Percentiles rank a stretch among this genome's conserved stretches.
phyloP scores from a whole-genome alignment of 2,888 invertebrate species.

The Papilio protenor region DNA sequence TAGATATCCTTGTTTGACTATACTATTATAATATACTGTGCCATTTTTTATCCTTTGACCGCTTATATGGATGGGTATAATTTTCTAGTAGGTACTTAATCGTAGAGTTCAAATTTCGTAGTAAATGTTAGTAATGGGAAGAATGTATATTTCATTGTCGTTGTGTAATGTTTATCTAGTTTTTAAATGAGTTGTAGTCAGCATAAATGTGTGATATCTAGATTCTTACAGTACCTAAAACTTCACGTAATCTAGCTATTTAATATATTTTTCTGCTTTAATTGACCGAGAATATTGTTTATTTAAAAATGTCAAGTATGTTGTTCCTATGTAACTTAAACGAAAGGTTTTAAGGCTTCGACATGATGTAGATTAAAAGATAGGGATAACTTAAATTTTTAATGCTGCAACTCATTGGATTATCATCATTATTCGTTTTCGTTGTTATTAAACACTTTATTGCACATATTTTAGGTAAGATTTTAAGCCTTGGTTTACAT shows the following conservation, averaged over 20 bases:
- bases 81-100: slow-evolving; percentile 31
- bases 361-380: neutral
- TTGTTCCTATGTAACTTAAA: slow-evolving; percentile 5
- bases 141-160: slow-evolving; percentile 5
- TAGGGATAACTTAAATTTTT: neutral
- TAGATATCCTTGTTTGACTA: neutral
- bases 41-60: slow-evolving; percentile 12
- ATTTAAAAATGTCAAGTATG: neutral
- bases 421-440: neutral
- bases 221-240: neutral
- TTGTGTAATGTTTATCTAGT: slow-evolving; percentile 22
- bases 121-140: slow-evolving; percentile 37
- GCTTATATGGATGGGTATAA: neutral
- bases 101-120: slow-evolving; percentile 30
- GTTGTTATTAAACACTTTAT: neutral
- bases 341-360: neutral
- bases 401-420: neutral
- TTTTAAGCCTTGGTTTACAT: neutral
- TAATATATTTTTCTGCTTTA: neutral
- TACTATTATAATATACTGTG: neutral
- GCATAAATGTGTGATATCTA: slow-evolving; percentile 16
- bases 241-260: neutral
- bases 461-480: neutral
- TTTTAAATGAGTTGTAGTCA: slow-evolving; percentile 27
- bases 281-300: neutral